Conservation (phyloP, 23 tunicate species). For the Clavelina lepadiformis region DNA sequence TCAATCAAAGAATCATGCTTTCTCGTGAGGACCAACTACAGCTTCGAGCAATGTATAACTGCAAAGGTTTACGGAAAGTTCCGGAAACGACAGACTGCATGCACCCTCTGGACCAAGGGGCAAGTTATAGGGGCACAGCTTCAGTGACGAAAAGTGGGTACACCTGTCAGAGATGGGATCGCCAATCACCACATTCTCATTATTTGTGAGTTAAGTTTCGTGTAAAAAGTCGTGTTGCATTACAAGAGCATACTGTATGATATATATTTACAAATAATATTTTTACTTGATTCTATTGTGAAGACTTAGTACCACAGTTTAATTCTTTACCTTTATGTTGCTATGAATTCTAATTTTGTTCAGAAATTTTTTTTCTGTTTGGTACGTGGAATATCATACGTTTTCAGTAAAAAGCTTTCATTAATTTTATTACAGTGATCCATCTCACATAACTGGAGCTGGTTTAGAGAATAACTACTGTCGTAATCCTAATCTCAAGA, state of each 20-base stretch:
- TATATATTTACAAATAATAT: too few species aligned
- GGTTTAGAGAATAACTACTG: constrained; percentile 33
- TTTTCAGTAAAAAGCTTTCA: too few species aligned
- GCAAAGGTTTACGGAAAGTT: constrained; percentile 1
- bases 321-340: too few species aligned
- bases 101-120: constrained; percentile 20
- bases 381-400: too few species aligned
- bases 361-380: too few species aligned
- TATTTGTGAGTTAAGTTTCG: constrained; percentile 25
- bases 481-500: constrained; percentile 29
- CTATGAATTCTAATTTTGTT: too few species aligned
- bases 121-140: constrained; percentile 13
- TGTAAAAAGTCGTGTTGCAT: too few species aligned
- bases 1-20: neutral
- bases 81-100: constrained; percentile 22
- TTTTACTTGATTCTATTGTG: too few species aligned
- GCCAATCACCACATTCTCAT: constrained; percentile 5
- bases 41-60: constrained; percentile 19
- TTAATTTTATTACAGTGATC: constrained; percentile 9
- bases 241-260: too few species aligned
- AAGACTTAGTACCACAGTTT: too few species aligned
- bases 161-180: constrained; percentile 26
- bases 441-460: constrained; percentile 13
- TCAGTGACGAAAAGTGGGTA: constrained; percentile 4
- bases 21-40: constrained; percentile 22